A percentile compares a stretch with the other conserved stretches of the same genome.
Conservation (phyloP, 2,888 invertebrate species). For the Oxytorus armatus region DNA sequence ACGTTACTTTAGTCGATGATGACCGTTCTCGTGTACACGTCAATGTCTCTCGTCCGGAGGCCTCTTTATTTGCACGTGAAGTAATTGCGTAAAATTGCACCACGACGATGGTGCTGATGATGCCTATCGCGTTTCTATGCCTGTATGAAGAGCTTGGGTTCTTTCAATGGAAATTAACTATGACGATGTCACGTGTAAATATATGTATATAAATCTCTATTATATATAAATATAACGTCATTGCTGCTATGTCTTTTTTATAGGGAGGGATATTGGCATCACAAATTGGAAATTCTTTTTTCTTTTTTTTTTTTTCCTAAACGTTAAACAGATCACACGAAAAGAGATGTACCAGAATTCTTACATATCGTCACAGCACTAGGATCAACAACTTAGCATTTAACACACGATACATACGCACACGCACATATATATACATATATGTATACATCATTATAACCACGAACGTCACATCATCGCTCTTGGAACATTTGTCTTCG, state of each 20-base stretch:
- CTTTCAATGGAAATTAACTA: slow-evolving; percentile 67
- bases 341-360: not conserved
- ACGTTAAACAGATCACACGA: not conserved
- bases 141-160: slow-evolving; percentile 18
- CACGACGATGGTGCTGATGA: slow-evolving; percentile 36
- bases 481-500: slow-evolving; percentile 61
- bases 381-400: slow-evolving; percentile 4
- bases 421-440: too few relatives aligned
- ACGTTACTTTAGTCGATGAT: slow-evolving; percentile 75
- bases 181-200: slow-evolving; percentile 20
- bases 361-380: not conserved
- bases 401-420: slow-evolving; percentile 4
- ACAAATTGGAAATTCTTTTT: too few relatives aligned
- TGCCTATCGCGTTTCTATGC: slow-evolving; percentile 37
- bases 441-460: slow-evolving; percentile 25
- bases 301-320: too few relatives aligned
- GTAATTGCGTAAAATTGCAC: slow-evolving; percentile 77
- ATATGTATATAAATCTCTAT: too few relatives aligned
- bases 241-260: too few relatives aligned
- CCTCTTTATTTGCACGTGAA: slow-evolving; percentile 76
- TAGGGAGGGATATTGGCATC: too few relatives aligned
- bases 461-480: slow-evolving; percentile 41
- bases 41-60: slow-evolving; percentile 30
- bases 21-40: slow-evolving; percentile 68
- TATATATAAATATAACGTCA: too few relatives aligned